Conservation (phyloP, 2,113 vertebrate species). For the Pungitius pungitius region DNA sequence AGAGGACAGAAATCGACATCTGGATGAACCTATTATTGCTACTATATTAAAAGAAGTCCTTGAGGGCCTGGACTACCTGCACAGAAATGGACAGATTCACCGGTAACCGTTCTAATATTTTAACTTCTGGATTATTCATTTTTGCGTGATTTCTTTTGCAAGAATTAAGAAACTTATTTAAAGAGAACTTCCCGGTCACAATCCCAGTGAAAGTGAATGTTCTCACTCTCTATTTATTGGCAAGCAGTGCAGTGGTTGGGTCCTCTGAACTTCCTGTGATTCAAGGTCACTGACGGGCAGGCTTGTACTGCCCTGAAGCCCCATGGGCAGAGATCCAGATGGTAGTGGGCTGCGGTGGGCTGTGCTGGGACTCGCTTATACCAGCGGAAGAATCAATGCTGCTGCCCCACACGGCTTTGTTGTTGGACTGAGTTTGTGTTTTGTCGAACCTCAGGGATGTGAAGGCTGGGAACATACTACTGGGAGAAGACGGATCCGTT, state of each 20-base stretch:
- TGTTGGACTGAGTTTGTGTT: slow-evolving; percentile 60
- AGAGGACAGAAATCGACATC: slow-evolving; percentile 89
- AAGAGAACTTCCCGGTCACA: neutral
- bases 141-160: neutral
- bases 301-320: slow-evolving; percentile 16
- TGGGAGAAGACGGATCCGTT: slow-evolving; percentile 97
- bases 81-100: slow-evolving; percentile 98
- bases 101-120: slow-evolving; percentile 79
- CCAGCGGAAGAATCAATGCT: slow-evolving; percentile 69
- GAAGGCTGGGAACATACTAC: slow-evolving; percentile 98
- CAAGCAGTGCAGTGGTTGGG: slow-evolving; percentile 6
- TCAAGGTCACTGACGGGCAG: slow-evolving; percentile 62
- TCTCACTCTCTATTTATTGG: neutral
- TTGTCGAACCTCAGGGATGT: slow-evolving; percentile 88
- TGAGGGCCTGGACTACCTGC: slow-evolving; percentile 96
- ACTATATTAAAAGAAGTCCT: slow-evolving; percentile 98
- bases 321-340: slow-evolving; percentile 56
- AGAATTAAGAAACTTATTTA: neutral
- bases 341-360: slow-evolving; percentile 36
- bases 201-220: neutral
- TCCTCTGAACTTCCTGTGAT: slow-evolving; percentile 35
- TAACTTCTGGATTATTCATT: neutral
- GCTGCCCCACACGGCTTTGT: slow-evolving; percentile 52
- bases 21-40: slow-evolving; percentile 95
- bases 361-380: slow-evolving; percentile 25